A percentile compares a stretch with the other conserved stretches of the same genome.
Evolutionary conservation across 2,888 invertebrate species (phyloP).

Genomic region (Catocala sponsa): DNA sequence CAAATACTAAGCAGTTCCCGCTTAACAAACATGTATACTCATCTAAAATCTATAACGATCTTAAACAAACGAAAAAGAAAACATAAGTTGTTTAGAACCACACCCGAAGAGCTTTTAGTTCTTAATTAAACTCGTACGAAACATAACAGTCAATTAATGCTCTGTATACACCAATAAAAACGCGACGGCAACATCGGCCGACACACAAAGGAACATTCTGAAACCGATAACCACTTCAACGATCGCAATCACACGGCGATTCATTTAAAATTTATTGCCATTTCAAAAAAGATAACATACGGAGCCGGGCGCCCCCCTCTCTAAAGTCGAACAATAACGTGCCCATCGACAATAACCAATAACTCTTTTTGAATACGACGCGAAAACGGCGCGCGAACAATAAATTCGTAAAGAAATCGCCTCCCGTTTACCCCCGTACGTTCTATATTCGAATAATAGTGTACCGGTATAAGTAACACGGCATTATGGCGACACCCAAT

Average conservation of each 20-base stretch:
- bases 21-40: background rate
- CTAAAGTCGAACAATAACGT: conserved; percentile 61
- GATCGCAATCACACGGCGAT: conserved; percentile 69
- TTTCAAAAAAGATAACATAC: conserved; percentile 63
- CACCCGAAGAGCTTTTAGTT: conserved; percentile 36
- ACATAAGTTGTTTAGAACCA: conserved; percentile 34
- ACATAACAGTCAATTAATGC: conserved; percentile 43
- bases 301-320: conserved; percentile 54
- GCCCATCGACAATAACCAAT: conserved; percentile 67
- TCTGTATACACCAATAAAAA: conserved; percentile 42
- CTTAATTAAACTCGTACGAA: conserved; percentile 49
- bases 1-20: background rate
- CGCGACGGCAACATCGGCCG: conserved; percentile 41
- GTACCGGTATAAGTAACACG: conserved; percentile 46
- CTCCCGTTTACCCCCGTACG: conserved; percentile 53
- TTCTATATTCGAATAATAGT: conserved; percentile 45
- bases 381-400: conserved; percentile 65
- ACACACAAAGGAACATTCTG: conserved; percentile 55
- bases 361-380: conserved; percentile 64
- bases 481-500: conserved; percentile 65
- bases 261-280: conserved; percentile 72
- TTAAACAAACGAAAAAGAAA: conserved; percentile 30
- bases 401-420: conserved; percentile 63
- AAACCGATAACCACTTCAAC: conserved; percentile 63
- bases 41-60: conserved; percentile 11